Evolutionary conservation across 1,140 invertebrate genomes (phyloP), one percentile per base, ranked within the genome.

Genomic region (Parasteatoda tepidariorum): DNA sequence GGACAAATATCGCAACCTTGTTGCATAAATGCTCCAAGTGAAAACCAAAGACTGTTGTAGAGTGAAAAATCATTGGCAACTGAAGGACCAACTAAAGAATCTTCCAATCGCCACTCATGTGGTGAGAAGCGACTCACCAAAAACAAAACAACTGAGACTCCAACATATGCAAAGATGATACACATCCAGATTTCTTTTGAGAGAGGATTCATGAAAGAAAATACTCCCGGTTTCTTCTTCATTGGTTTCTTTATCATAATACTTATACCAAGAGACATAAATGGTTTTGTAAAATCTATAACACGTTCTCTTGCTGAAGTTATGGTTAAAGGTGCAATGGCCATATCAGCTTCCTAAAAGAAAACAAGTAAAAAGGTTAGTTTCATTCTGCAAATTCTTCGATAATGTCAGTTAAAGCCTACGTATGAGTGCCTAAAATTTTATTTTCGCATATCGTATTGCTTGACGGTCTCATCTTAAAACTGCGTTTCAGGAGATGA

Each of bases 251-350:
- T 91, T 55, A 92, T 92, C 86, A 92, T 89, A 59, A 92, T 92
- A 68, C 90, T 91, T 83, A 92, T 92, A 26, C 91, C 91, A n/a
- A 91, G 88, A 67, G 90, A 91, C 86, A 92, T 90, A 87, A 92
- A 92, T 22, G 91, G 91, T 86, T 92, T 92, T 5, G 90, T 91
- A 85, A 92, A 92, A 86, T 92, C 91, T 22, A 92, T 90, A 5
- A 91, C 90, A 85, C 91, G 88, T 86, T 92, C 91, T 30, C 91
- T 70, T 18, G 89, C 85, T 88, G 88, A 86, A 33, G 90, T 92
- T 64, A 92, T 92, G 18, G 91, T 92, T 30, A 92, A 85, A 1
- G 91, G 90, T 9, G 91, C 91, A 4, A 92, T 90, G 0, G 90
- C 90, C 61, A 92, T 86, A 86, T 92, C 91, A 0, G 90, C 92